Base-by-base conservation (phyloP, 2,113 vertebrate species). In the Colinus virginianus region DNA sequence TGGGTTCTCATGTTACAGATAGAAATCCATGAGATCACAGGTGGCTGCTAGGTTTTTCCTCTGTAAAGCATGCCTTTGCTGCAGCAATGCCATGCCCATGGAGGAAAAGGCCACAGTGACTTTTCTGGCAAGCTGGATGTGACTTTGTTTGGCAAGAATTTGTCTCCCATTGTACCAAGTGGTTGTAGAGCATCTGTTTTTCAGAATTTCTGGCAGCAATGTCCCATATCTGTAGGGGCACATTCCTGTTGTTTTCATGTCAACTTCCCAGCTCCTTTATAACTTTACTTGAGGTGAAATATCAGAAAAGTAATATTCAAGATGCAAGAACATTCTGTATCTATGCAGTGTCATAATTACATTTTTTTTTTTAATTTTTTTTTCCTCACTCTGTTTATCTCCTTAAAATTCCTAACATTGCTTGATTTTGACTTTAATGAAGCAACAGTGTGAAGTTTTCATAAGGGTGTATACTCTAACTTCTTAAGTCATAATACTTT, bases 91-190 rank as follows among this genome's bases (percentile, higher is more conserved):
- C 0, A 2, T 70, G 14, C 56, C 10, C 23, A 40, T 34, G 45
- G 32, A 66, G 20, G 36, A 76, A 36, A 77, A 66, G n/a, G 14
- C 17, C 34, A 18, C 2, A 0, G 34, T 43, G 56, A 49, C 8
- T 18, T 64, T 70, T 49, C 48, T 62, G 32, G 28, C 12, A 70
- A 58, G 48, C 42, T n/a, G 5, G 14, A 2, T 6, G 9, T 28
- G 42, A 43, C 19, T 32, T 55, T 49, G 42, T n/a, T 1, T 1
- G 42, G 11, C 15, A 43, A 75, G 62, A 62, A 38, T 38, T 62
- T 49, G 36, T 16, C 32, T 69, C 38, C 32, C 0, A 0, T 26
- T 38, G 11, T 26, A 34, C 21, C 22, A 30, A 36, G 10, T 1
- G 0, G 30, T 53, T 43, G n/a, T 45, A 43, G 66, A 36, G 38